A percentile compares a stretch with the other conserved stretches of the same genome.
These are phyloP conservation scores for Acleris literana DNA, from an alignment of 2,888 invertebrate genomes.

Conservation along the genomic window DNA sequence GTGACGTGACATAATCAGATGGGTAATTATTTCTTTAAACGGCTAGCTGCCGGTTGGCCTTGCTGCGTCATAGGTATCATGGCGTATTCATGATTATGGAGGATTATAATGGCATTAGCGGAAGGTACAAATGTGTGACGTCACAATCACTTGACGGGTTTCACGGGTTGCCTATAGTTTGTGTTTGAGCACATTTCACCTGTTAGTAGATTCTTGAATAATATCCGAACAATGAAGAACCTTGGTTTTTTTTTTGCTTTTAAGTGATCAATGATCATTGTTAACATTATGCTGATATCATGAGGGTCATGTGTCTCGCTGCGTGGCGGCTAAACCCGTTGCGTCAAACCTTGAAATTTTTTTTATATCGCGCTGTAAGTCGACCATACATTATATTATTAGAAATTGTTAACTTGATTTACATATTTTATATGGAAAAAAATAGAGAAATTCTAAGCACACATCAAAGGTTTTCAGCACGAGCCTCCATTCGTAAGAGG, in stretches of 20 bases:
- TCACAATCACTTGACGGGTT: no score
- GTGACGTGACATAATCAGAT: not conserved
- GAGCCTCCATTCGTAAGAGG: conserved; percentile 9
- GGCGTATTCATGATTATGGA: conserved; percentile 17
- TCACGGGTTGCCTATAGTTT: no score
- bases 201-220: no score
- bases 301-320: no score
- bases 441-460: not conserved
- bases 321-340: no score
- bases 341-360: no score
- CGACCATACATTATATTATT: no score
- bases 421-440: not conserved
- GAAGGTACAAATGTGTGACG: not conserved
- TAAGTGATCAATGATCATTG: not conserved
- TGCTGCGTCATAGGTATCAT: conserved; percentile 10
- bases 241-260: conserved; percentile 5
- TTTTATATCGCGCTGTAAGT: no score
- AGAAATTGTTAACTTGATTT: no score
- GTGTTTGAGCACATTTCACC: not conserved
- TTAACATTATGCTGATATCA: no score
- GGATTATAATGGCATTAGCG: conserved; percentile 16
- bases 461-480: conserved; percentile 19
- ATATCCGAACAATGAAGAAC: not conserved
- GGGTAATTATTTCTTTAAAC: not conserved
- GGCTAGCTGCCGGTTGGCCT: conserved; percentile 14